These are phyloP conservation scores for Sthenelais limicola DNA, from an alignment of 2,888 invertebrate species.

Conservation along the genomic window DNA sequence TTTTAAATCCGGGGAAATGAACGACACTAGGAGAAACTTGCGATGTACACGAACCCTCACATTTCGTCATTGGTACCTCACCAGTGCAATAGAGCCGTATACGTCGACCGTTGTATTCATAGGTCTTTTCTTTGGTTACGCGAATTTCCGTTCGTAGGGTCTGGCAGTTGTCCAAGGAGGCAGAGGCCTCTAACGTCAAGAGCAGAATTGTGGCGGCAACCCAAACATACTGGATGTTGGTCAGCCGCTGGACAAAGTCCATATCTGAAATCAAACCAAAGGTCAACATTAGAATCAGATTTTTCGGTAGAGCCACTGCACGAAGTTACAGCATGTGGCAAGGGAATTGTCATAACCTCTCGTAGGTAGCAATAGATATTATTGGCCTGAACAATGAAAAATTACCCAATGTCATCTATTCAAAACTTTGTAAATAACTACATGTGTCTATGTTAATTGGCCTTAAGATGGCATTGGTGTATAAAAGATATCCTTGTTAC, in stretches of 20 bases:
- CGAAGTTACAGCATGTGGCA: no score
- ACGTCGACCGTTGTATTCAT: constrained; percentile 46
- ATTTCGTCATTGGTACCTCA: constrained; percentile 91
- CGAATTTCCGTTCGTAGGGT: constrained; percentile 47
- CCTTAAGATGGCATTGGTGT: no score
- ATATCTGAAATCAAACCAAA: no score
- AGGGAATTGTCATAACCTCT: no score
- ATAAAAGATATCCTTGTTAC: no score
- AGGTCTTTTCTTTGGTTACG: constrained; percentile 47
- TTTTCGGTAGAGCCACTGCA: no score
- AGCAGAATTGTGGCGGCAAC: not conserved
- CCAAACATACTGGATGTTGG: not conserved
- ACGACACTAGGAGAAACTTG: constrained; percentile 77
- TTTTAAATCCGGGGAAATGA: constrained; percentile 54
- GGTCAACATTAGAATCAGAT: no score
- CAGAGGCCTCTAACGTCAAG: constrained; percentile 1
- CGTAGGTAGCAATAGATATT: no score
- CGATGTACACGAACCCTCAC: constrained; percentile 92
- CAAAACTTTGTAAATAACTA: no score
- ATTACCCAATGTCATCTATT: no score
- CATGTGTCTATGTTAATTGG: no score
- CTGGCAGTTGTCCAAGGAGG: constrained; percentile 42
- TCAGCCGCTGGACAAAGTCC: not conserved
- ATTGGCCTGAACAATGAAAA: no score
- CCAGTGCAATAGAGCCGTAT: constrained; percentile 79